These are phyloP conservation scores for Pandemis corylana DNA, from an alignment of 2,888 invertebrate genomes.

Conservation along the genomic window DNA sequence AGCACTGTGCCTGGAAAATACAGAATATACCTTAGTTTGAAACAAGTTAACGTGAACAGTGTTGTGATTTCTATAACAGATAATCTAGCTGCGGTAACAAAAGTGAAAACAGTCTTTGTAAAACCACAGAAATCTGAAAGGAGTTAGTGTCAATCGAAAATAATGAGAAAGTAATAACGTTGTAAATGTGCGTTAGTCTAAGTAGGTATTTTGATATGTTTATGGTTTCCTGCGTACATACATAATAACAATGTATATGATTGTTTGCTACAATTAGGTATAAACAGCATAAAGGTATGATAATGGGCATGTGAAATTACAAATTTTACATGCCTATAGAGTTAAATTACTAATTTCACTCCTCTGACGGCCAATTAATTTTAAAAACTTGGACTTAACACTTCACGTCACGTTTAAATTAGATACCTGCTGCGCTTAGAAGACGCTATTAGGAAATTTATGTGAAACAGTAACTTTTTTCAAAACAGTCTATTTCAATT, in stretches of 20 bases:
- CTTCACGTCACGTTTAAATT: neutral
- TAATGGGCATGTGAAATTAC: slow-evolving; percentile 2
- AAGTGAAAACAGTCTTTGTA: slow-evolving; percentile 31
- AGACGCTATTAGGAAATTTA: neutral
- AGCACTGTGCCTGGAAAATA: neutral
- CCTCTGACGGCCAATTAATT: slow-evolving; percentile 15
- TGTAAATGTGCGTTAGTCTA: slow-evolving; percentile 19
- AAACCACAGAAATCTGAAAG: slow-evolving; percentile 39
- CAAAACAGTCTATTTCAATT: neutral
- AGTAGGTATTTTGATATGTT: slow-evolving; percentile 19
- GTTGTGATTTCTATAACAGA: neutral
- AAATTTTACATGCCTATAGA: neutral
- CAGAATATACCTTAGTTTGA: neutral
- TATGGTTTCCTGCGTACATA: slow-evolving; percentile 5
- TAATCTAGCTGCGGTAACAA: slow-evolving; percentile 33
- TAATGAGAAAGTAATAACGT: slow-evolving; percentile 31
- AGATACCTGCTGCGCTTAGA: neutral
- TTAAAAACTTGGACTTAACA: slow-evolving; percentile 28
- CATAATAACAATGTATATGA: slow-evolving; percentile 18
- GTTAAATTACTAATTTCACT: neutral
- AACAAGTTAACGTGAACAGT: neutral
- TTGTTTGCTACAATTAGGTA: neutral
- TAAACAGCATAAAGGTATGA: neutral
- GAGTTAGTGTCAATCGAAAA: slow-evolving; percentile 9
- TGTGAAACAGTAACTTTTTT: slow-evolving; percentile 1